These are phyloP conservation scores for Palythoa grandis DNA, from an alignment of 92 coral and sea anemone species.

Conservation along the genomic window DNA sequence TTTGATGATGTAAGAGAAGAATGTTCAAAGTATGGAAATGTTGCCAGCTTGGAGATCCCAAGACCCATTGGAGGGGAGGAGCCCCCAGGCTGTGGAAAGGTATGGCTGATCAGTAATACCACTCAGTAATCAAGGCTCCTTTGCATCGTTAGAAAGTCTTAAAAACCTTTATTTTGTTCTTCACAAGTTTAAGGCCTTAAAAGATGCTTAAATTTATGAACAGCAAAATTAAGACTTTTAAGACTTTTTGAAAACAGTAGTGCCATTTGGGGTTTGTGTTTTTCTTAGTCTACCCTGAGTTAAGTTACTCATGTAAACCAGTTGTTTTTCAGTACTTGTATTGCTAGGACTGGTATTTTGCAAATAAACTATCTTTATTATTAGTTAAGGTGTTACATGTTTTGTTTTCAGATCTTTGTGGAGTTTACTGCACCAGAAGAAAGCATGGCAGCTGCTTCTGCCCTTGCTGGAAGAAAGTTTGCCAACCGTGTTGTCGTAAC, in stretches of 20 bases:
- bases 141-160: too few relatives aligned
- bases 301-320: neutral
- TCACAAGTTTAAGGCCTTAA: too few relatives aligned
- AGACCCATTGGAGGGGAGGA: constrained; percentile 89
- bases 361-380: too few relatives aligned
- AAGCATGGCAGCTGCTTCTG: constrained; percentile 77
- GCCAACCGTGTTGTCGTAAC: constrained; percentile 97
- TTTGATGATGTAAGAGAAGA: constrained; percentile 95
- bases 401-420: constrained; percentile 75
- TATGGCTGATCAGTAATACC: constrained; percentile 6
- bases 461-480: constrained; percentile 96
- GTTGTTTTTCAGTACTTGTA: too few relatives aligned
- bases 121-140: too few relatives aligned
- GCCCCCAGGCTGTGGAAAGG: constrained; percentile 99
- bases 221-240: too few relatives aligned
- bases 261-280: too few relatives aligned
- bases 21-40: constrained; percentile 91
- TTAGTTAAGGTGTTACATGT: neutral
- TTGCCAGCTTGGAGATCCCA: constrained; percentile 92
- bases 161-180: too few relatives aligned
- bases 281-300: too few relatives aligned
- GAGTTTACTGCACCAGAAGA: constrained; percentile 84
- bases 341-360: too few relatives aligned
- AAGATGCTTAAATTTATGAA: too few relatives aligned
- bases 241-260: too few relatives aligned